phyloP scores from a whole-genome alignment of 2,113 vertebrate species.

The Phyllopteryx taeniolatus region DNA sequence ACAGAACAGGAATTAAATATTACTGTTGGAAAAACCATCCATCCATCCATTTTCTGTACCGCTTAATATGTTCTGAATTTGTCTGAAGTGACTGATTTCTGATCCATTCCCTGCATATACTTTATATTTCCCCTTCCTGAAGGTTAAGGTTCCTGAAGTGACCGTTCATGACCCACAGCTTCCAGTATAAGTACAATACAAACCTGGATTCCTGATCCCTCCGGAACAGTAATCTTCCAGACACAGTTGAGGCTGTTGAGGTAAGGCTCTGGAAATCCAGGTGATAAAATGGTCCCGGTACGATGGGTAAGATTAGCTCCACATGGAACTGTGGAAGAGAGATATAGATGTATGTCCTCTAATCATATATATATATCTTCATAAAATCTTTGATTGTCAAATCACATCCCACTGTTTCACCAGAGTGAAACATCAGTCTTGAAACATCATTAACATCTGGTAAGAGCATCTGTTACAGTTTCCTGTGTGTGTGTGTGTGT shows the following conservation, averaged over 20 bases:
- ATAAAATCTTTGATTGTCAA: background rate
- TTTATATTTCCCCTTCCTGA: background rate
- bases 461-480: slow-evolving; percentile 54
- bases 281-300: slow-evolving; percentile 93
- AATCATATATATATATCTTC: background rate
- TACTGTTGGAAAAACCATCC: background rate
- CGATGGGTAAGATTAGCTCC: slow-evolving; percentile 93
- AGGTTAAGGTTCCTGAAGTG: background rate
- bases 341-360: background rate
- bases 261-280: slow-evolving; percentile 95
- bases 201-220: slow-evolving; percentile 97
- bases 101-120: background rate
- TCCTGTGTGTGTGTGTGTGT: slow-evolving; percentile 4
- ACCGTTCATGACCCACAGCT: background rate
- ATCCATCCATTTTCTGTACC: too few relatives aligned
- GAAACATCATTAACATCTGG: slow-evolving; percentile 54
- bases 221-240: slow-evolving; percentile 95
- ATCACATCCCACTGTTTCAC: background rate
- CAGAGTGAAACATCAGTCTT: background rate
- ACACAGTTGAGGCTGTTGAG: slow-evolving; percentile 97
- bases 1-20: background rate
- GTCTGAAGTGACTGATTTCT: background rate
- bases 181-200: background rate
- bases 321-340: slow-evolving; percentile 81
- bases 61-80: too few relatives aligned